These are phyloP conservation scores for Telenomus remus DNA, from an alignment of 1,140 invertebrate species.

Conservation along the genomic window DNA sequence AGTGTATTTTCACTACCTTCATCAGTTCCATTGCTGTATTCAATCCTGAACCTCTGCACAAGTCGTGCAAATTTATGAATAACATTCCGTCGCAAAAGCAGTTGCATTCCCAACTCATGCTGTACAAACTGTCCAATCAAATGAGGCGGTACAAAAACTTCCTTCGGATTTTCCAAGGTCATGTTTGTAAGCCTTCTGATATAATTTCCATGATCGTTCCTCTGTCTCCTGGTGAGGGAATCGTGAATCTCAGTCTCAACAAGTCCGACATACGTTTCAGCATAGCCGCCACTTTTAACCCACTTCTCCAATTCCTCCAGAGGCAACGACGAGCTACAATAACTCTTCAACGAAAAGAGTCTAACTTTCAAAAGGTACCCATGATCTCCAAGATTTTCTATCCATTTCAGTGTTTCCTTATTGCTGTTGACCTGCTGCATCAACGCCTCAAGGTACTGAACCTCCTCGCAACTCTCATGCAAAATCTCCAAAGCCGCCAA, in stretches of 20 bases:
- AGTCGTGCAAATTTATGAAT: slow-evolving; percentile 67
- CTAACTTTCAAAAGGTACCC: slow-evolving; percentile 88
- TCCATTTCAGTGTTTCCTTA: slow-evolving; percentile 66
- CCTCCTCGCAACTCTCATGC: slow-evolving; percentile 94
- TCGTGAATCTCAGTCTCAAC: slow-evolving; percentile 92
- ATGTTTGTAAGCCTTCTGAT: slow-evolving; percentile 77
- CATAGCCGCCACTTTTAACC: slow-evolving; percentile 68
- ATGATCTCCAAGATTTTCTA: slow-evolving; percentile 87
- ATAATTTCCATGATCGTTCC: slow-evolving; percentile 87
- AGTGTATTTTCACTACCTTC: slow-evolving; percentile 7
- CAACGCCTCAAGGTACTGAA: slow-evolving; percentile 88
- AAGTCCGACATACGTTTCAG: slow-evolving; percentile 86
- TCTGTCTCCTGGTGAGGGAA: slow-evolving; percentile 88
- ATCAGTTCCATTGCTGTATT: slow-evolving; percentile 55
- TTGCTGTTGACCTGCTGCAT: slow-evolving; percentile 65
- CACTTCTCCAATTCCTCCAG: slow-evolving; percentile 71
- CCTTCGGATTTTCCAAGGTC: slow-evolving; percentile 66
- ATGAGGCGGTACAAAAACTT: slow-evolving; percentile 87
- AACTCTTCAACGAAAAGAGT: slow-evolving; percentile 87
- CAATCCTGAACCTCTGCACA: slow-evolving; percentile 67
- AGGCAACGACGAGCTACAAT: slow-evolving; percentile 72
- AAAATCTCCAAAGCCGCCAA: slow-evolving; percentile 87
- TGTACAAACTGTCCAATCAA: slow-evolving; percentile 91
- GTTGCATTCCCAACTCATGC: slow-evolving; percentile 83
- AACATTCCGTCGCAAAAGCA: slow-evolving; percentile 76